Base-by-base conservation (phyloP, 2,888 invertebrate genomes). In the Teleiodes luculella region DNA sequence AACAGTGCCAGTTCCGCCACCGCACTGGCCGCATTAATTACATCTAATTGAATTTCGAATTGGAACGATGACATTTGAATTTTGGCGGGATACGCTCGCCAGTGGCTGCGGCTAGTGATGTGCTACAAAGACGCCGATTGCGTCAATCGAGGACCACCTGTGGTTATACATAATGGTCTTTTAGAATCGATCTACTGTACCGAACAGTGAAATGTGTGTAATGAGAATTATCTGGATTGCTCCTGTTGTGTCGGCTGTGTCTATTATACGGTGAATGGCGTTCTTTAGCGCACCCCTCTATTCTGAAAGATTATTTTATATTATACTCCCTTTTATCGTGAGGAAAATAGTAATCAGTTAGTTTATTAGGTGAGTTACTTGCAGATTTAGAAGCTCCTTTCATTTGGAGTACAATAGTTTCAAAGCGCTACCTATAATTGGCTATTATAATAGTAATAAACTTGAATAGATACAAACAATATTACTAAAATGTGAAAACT, bases 1-100 rank as follows among this genome's bases (percentile, higher is more conserved):
- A 80, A 79, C 78, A 83, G 76, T 51, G 39, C 76, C 73, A 75
- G 78, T 76, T 75, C 80, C 82, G 87, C 83, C 82, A 83, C 82
- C 80, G 83, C 80, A 75, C 79, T 78, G 79, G 72, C 76, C 79
- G 83, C 80, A 86, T 90, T 92, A 92, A 92, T 92, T 92, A 91
- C 90, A 86, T 76, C 84, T 90, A 91, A 91, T 91, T 92, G 91
- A 91, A 91, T 91, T 91, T 91, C 88, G 91, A 91, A 92, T 92
- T 91, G 91, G 91, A 85, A 91, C 86, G 91, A 92, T 92, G 91
- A 92, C 91, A 91, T 88, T 91, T 87, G 84, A 84, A 80, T 91
- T 91, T 91, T 90, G 78, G 83, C 86, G 85, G 81, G 80, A 79
- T 73, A 20, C 39, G 39, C 74, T 74, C 78, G 70, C 35, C 28